Evolutionary conservation across 2,888 invertebrate species (phyloP).

Genomic region (Cheilosia urbana): DNA sequence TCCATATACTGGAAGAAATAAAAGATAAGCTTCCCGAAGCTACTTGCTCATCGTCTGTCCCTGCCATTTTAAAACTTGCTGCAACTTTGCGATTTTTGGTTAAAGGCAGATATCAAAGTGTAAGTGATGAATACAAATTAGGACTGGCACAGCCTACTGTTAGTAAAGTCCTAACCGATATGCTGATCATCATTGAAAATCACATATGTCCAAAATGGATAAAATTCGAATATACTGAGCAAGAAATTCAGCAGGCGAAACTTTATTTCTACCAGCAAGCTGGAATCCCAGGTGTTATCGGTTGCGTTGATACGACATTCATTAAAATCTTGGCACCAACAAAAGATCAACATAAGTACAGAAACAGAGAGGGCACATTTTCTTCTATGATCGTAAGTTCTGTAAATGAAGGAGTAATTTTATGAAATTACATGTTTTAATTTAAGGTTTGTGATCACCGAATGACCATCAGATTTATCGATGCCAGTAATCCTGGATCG

Average conservation of each 20-base stretch:
- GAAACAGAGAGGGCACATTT: slow-evolving; percentile 16
- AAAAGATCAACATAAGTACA: slow-evolving; percentile 9
- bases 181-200: slow-evolving; percentile 22
- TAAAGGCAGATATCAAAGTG: slow-evolving; percentile 10
- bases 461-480: slow-evolving; percentile 16
- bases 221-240: slow-evolving; percentile 6
- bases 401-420: not conserved
- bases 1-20: slow-evolving; percentile 1
- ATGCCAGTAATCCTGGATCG: slow-evolving; percentile 19
- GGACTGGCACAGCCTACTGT: slow-evolving; percentile 37
- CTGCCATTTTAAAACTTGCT: slow-evolving; percentile 15
- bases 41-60: slow-evolving; percentile 1
- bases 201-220: slow-evolving; percentile 47
- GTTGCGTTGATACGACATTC: slow-evolving; percentile 25
- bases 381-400: slow-evolving; percentile 38
- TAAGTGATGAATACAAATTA: slow-evolving; percentile 29
- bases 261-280: slow-evolving; percentile 22
- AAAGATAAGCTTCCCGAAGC: slow-evolving; percentile 12
- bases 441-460: slow-evolving; percentile 42
- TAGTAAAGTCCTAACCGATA: slow-evolving; percentile 33
- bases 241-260: slow-evolving; percentile 20
- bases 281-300: slow-evolving; percentile 40
- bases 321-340: slow-evolving; percentile 8
- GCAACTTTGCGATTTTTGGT: slow-evolving; percentile 15
- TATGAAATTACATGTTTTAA: not conserved